These are phyloP conservation scores for Trachythela sp. DNA, from an alignment of 64 coral and sea anemone genomes.

Conservation along the genomic window DNA sequence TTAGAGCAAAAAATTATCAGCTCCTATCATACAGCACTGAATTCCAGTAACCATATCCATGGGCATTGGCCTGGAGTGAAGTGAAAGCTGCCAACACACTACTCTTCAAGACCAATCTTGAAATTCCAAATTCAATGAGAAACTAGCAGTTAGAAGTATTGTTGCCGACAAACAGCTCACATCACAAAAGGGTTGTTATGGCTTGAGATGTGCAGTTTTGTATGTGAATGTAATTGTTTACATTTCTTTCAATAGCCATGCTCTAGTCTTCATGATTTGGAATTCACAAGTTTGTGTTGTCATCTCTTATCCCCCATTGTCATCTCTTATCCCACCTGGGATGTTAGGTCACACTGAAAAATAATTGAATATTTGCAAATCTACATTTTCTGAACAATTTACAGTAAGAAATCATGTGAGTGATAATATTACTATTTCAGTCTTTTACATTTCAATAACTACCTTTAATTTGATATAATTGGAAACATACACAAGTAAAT, in stretches of 20 bases:
- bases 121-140: neutral
- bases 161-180: too few relatives aligned
- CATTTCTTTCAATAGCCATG: too few relatives aligned
- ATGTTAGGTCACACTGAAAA: too few relatives aligned
- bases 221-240: neutral
- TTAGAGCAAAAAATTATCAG: neutral
- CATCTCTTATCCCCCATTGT: neutral
- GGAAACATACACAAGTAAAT: constrained; percentile 15
- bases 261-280: neutral
- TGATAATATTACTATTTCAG: neutral
- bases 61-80: neutral
- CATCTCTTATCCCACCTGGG: neutral
- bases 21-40: neutral
- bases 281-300: neutral
- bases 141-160: too few relatives aligned
- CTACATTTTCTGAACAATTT: neutral
- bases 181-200: too few relatives aligned
- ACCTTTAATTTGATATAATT: neutral
- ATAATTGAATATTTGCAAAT: constrained; percentile 4
- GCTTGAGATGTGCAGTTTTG: too few relatives aligned
- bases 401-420: neutral
- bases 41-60: too few relatives aligned
- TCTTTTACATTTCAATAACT: constrained; percentile 15
- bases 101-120: constrained; percentile 1
- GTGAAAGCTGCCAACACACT: too few relatives aligned